Percentiles rank a stretch among this genome's conserved stretches.
Conservation (phyloP, 2,113 vertebrate genomes). For the Trogon melanurus region DNA sequence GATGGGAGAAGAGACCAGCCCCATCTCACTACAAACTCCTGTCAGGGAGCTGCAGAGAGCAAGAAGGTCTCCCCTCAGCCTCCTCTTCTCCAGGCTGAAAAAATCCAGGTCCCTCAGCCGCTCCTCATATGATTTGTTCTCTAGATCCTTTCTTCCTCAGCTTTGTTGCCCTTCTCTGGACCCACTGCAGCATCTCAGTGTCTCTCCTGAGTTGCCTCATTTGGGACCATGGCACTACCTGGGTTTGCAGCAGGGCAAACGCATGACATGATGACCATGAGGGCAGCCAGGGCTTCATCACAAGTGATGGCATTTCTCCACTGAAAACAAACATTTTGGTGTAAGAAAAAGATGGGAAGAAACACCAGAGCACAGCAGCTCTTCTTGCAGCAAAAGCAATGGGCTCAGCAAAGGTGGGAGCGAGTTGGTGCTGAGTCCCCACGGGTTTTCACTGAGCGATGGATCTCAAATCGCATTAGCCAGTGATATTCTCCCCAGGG, state of each 20-base stretch:
- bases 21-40: too few relatives aligned
- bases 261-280: fast-evolving
- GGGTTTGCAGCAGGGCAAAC: not conserved
- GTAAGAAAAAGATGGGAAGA: not conserved
- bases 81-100: too few relatives aligned
- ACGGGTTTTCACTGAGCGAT: not conserved
- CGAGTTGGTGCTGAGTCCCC: not conserved
- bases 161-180: too few relatives aligned
- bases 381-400: not conserved
- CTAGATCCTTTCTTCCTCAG: too few relatives aligned
- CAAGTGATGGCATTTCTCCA: fast-evolving
- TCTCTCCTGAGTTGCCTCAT: not conserved
- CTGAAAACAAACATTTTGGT: not conserved
- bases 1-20: too few relatives aligned
- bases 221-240: fast-evolving
- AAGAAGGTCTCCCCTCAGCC: too few relatives aligned
- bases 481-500: not conserved
- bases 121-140: too few relatives aligned
- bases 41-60: too few relatives aligned
- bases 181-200: too few relatives aligned
- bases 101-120: too few relatives aligned
- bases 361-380: not conserved
- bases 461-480: conserved; percentile 38
- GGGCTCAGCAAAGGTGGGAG: not conserved
- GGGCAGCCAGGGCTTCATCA: not conserved